Evolutionary conservation across 2,888 invertebrate species (phyloP).

Genomic region (Masnerella sp.): DNA sequence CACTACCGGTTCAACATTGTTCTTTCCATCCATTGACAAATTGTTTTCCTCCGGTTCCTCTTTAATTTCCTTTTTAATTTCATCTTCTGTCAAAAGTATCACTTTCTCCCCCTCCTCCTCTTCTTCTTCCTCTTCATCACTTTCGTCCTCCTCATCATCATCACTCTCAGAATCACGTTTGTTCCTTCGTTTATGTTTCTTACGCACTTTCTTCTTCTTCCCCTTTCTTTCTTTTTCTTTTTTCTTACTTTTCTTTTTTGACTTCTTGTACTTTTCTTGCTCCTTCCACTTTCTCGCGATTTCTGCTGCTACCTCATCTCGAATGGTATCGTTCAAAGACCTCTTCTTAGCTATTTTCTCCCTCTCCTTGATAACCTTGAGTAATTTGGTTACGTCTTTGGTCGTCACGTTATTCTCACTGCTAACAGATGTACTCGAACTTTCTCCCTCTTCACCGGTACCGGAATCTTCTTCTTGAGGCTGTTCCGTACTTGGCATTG

Average conservation of each 20-base stretch:
- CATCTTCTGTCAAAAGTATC: constrained; percentile 65
- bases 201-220: constrained; percentile 63
- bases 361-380: constrained; percentile 72
- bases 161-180: constrained; percentile 52
- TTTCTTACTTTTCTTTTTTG: constrained; percentile 63
- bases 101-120: constrained; percentile 17
- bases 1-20: neutral
- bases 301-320: constrained; percentile 73
- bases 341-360: constrained; percentile 72
- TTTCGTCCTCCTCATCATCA: constrained; percentile 18
- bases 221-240: constrained; percentile 62
- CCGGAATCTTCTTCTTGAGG: constrained; percentile 18
- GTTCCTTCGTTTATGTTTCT: constrained; percentile 57
- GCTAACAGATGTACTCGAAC: constrained; percentile 34
- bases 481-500: constrained; percentile 10
- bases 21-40: neutral
- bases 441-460: constrained; percentile 26
- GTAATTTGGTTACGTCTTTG: constrained; percentile 68
- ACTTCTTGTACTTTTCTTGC: constrained; percentile 63
- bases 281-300: constrained; percentile 72
- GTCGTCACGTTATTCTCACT: constrained; percentile 55
- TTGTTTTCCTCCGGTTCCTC: constrained; percentile 37
- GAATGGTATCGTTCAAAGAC: constrained; percentile 70
- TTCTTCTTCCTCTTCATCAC: constrained; percentile 24
- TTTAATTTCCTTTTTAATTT: constrained; percentile 67